Evolutionary conservation across 2,113 vertebrate species (phyloP), one percentile per base, ranked within the genome.

Genomic region (Rhinogobius similis): DNA sequence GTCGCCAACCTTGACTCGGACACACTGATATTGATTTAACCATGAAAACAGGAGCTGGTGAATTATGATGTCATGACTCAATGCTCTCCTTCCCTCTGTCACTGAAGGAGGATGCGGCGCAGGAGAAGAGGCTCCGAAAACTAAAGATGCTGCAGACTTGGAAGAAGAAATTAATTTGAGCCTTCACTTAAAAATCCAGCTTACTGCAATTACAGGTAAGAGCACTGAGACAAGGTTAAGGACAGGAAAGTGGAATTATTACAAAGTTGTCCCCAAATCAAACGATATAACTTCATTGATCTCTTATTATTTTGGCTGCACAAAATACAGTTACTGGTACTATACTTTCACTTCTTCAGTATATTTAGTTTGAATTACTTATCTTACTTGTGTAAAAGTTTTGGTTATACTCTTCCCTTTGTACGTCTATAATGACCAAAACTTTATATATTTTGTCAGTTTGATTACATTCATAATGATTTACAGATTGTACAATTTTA

Each of bases 31-130:
- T 91, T 91, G 90, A 91, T 91, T 92, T 91, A 91, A 91, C 86
- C 82, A 68, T 90, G 89, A 91, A 91, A 92, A 91, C 87, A 75
- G 88, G 89, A 82, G 86, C 84, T 62, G 73, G 83, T 92, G 91
- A 92, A 90, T 91, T 91, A 92, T 91, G 86, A 90, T 87, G 89
- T 90, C 88, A 91, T 90, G 90, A 91, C 86, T 91, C 89, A 92
- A 83, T 82, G 87, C 82, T 84, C 88, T 78, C 83, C 79, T 86
- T 82, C 82, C 79, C 61, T 91, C 82, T 90, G 88, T 89, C 86
- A 86, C 78, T 63, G 72, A 88, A 88, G 84, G 84, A 87, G 83
- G 78, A 81, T 69, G 64, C 61, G 65, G 59, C 6, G 36, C 10
- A 16, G 12, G 46, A 5, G 10, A 32, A 21, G 52, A 27, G 1